Evolutionary conservation across 2,797 vertebrate species (phyloP).

Genomic region (Eurystomus glaucurus): DNA sequence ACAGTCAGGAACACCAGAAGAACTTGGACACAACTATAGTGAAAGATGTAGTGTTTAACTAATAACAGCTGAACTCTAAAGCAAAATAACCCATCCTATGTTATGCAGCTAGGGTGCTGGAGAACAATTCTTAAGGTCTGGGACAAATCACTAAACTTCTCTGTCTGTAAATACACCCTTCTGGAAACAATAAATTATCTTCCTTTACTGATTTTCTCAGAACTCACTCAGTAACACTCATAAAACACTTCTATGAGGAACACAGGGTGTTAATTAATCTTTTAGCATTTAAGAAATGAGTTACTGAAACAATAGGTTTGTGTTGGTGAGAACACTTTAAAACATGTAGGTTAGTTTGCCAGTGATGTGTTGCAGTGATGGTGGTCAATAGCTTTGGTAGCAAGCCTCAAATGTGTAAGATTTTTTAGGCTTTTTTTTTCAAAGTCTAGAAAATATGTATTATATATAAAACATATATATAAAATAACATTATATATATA

Average conservation of each 20-base stretch:
- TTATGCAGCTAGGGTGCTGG: not conserved
- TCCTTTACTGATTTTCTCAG: not conserved
- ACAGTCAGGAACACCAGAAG: not conserved
- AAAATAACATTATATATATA: not conserved
- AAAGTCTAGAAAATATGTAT: not conserved
- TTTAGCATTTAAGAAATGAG: not conserved
- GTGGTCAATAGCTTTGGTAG: not conserved
- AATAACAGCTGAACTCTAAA: not conserved
- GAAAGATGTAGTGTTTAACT: not conserved
- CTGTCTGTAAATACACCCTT: not conserved
- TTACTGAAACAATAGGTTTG: not conserved
- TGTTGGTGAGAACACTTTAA: not conserved
- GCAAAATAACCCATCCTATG: not conserved
- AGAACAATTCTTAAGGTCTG: not conserved
- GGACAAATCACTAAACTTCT: not conserved
- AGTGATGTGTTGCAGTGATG: not conserved
- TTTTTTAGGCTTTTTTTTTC: not conserved
- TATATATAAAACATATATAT: not conserved
- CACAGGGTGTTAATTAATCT: not conserved
- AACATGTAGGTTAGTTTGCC: not conserved
- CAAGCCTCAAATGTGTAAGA: fast-evolving
- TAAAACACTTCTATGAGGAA: not conserved
- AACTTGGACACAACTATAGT: not conserved
- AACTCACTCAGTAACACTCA: not conserved
- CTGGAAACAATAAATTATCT: not conserved